Base-by-base conservation (phyloP, 2,888 invertebrate species). In the Diabrotica balteata region DNA sequence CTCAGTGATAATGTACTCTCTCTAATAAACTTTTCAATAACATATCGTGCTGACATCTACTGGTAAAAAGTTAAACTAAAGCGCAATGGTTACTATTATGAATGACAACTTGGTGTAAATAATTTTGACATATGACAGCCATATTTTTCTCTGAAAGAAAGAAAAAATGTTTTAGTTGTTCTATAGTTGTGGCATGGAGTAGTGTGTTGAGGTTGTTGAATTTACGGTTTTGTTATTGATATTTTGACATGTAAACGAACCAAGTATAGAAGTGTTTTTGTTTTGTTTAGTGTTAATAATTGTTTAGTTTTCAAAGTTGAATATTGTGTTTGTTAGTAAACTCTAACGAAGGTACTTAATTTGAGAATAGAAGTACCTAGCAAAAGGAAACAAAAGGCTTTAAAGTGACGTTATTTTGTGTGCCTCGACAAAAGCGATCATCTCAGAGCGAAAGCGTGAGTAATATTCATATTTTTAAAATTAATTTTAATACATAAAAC, bases 341-440 rank as follows among this genome's bases (percentile, higher is more conserved):
- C 57, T 45, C 11, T 52, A 32, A 10, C 43, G 42, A 43, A 64
- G 52, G 58, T 64, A 64, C 64, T 64, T 52, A 43, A 17, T 22
- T 52, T 22, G 58, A 64, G 45, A 58, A 52, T 64, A 58, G 59
- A 52, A 64, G 64, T 64, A 64, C 64, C 64, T 52, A 58, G 58
- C 58, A 51, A 59, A 45, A 64, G 64, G 64, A 58, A 64, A 64
- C 64, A 64, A 77, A 76, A 79, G 76, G 78, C 77, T 71, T 80
- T 80, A 84, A 78, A 76, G 86, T 87, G 87, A 86, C 87, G 86
- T 86, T 87, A 77, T 87, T 87, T 82, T 87, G 87, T 85, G 87
- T 87, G 85, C 87, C 87, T 85, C 86, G 87, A 81, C 87, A 87
- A 83, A 87, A 87, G 84, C 86, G 86, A 81, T 86, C 87, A 82